phyloP scores from a whole-genome alignment of 2,113 vertebrate genomes.

The Emberiza fucata region DNA sequence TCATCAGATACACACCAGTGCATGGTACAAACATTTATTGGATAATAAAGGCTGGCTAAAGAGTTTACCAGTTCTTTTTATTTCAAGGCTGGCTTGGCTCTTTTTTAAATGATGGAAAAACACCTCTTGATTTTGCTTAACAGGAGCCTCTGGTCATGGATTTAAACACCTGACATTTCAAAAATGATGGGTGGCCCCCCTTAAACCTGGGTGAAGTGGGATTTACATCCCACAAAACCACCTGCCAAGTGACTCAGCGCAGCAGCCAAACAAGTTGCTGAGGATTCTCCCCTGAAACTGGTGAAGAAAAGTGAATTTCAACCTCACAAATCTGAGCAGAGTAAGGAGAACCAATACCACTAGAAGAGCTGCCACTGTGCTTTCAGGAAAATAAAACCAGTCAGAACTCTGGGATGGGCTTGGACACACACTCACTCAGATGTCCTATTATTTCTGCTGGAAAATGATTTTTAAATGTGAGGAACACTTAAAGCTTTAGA shows the following conservation, averaged over 20 bases:
- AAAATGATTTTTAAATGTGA: not conserved
- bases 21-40: accelerated
- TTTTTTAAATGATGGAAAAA: not conserved
- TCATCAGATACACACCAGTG: too few relatives aligned
- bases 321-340: not conserved
- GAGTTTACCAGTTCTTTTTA: not conserved
- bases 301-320: not conserved
- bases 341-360: not conserved
- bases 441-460: not conserved
- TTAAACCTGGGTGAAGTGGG: not conserved
- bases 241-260: not conserved
- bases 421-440: not conserved
- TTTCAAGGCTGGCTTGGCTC: not conserved
- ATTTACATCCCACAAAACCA: not conserved
- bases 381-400: not conserved
- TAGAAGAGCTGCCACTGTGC: not conserved
- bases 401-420: accelerated
- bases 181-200: not conserved
- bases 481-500: not conserved
- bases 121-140: not conserved
- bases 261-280: not conserved
- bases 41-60: not conserved
- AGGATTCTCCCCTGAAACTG: not conserved
- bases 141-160: not conserved
- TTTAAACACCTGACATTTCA: not conserved